Conservation (phyloP, 2,888 invertebrate species). For the Diplolepis rosae region DNA sequence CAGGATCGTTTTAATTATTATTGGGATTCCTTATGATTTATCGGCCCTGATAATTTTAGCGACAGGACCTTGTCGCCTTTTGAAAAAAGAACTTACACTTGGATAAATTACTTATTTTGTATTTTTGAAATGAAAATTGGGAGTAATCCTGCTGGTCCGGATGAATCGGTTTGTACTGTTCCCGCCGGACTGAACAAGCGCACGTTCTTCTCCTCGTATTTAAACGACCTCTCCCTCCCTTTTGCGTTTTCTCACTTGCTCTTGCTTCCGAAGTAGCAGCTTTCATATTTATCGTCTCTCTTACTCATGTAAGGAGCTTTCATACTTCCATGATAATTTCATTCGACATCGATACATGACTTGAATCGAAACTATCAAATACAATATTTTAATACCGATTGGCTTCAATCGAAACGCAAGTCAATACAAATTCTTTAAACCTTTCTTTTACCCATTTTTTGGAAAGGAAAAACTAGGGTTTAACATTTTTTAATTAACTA, state of each 20-base stretch:
- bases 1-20: not conserved
- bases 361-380: not conserved
- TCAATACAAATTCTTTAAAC: too few species aligned
- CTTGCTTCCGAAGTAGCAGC: constrained; percentile 7
- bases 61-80: not conserved
- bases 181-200: constrained; percentile 71
- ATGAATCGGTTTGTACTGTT: constrained; percentile 68
- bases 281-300: not conserved
- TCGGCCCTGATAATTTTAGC: not conserved
- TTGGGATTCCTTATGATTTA: not conserved
- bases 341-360: not conserved
- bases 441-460: too few species aligned
- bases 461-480: too few species aligned
- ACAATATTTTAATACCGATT: too few species aligned
- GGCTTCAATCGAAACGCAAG: too few species aligned
- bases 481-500: too few species aligned
- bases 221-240: constrained; percentile 71
- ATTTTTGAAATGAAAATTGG: not conserved
- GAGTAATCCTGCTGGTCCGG: constrained; percentile 45
- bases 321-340: not conserved
- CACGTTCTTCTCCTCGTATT: constrained; percentile 70
- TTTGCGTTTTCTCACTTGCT: constrained; percentile 39
- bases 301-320: not conserved
- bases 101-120: not conserved
- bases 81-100: not conserved